Evolutionary conservation across 2,888 invertebrate species (phyloP).

Genomic region (Ischnura elegans): DNA sequence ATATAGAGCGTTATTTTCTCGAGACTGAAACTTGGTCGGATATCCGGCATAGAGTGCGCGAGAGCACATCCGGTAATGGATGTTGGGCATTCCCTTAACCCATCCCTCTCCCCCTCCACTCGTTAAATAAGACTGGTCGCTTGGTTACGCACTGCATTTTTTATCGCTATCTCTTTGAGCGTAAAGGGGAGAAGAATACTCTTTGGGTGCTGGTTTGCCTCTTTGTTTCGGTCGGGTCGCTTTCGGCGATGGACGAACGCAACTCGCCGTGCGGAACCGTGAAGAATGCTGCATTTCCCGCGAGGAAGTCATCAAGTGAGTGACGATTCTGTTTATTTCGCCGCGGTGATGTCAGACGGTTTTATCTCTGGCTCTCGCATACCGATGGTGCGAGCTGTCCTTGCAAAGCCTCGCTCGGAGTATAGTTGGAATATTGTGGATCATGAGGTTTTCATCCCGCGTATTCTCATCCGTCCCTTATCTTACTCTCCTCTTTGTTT

Average conservation of each 20-base stretch:
- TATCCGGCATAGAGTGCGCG: not conserved
- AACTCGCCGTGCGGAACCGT: not conserved
- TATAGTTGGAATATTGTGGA: not conserved
- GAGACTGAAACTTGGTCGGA: not conserved
- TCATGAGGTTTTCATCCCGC: not conserved
- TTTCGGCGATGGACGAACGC: not conserved
- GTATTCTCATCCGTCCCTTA: not conserved
- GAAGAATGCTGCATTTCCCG: not conserved
- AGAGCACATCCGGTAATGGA: not conserved
- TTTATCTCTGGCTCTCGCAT: not conserved
- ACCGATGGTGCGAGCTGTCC: no score
- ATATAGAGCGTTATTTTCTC: not conserved
- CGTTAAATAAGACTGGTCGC: no score
- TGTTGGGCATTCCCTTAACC: not conserved
- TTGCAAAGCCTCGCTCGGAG: not conserved
- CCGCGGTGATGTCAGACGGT: no score
- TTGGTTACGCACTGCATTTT: no score
- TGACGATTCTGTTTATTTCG: constrained; percentile 10
- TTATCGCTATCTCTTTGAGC: no score
- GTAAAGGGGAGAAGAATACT: no score
- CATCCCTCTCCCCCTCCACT: not conserved
- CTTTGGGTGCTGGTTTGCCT: not conserved
- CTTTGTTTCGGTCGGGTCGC: not conserved
- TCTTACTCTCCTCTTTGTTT: not conserved
- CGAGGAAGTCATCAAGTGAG: not conserved